Conservation (phyloP, 2,113 vertebrate species). For the Phrynocephalus versicolor region DNA sequence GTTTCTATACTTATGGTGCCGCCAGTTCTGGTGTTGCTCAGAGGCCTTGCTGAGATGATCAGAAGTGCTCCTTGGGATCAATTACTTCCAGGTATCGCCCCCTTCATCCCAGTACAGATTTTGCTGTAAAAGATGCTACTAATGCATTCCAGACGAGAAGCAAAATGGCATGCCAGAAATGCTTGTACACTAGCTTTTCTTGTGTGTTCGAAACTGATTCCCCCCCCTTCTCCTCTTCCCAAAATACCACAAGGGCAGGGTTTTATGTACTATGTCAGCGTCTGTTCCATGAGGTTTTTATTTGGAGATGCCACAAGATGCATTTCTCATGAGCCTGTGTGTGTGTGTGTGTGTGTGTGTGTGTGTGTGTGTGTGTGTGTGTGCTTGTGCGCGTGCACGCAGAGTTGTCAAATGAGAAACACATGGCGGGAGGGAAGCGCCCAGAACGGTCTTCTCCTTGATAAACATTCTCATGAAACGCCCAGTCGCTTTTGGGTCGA, state of each 20-base stretch:
- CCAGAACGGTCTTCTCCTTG: slow-evolving; percentile 41
- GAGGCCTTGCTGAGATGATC: too few relatives aligned
- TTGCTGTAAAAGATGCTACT: slow-evolving; percentile 32
- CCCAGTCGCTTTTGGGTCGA: background rate
- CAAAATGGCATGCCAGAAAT: background rate
- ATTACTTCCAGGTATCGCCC: slow-evolving; percentile 16
- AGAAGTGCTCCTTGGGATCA: background rate
- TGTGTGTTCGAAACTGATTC: background rate
- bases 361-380: background rate
- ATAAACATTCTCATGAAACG: slow-evolving; percentile 26
- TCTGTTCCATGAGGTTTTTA: slow-evolving; percentile 64
- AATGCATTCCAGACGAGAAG: slow-evolving; percentile 46
- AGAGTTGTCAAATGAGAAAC: slow-evolving; percentile 60
- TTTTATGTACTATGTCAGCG: slow-evolving; percentile 31
- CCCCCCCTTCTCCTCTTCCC: background rate
- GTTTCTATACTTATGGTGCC: too few relatives aligned
- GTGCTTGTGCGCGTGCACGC: background rate
- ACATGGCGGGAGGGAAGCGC: slow-evolving; percentile 51
- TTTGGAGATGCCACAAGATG: slow-evolving; percentile 59
- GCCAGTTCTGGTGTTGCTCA: too few relatives aligned
- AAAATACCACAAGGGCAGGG: slow-evolving; percentile 39
- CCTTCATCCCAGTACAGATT: too few relatives aligned
- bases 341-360: background rate
- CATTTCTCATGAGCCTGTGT: too few relatives aligned
- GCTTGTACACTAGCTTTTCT: background rate